Conservation (phyloP, 2,113 vertebrate species). For the Xerus inauris region DNA sequence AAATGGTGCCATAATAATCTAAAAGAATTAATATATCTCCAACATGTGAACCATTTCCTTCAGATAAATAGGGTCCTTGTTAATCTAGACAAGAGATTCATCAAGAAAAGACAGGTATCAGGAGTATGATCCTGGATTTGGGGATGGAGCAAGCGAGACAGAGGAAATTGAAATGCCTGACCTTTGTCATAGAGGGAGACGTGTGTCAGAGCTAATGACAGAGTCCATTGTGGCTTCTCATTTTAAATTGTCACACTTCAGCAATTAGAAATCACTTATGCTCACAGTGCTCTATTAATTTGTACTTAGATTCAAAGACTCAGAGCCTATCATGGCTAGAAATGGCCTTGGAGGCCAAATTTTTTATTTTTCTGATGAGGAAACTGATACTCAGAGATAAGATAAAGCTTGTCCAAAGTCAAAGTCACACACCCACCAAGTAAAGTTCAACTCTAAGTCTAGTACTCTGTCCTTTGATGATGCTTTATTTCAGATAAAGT, state of each 20-base stretch:
- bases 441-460: background rate
- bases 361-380: constrained; percentile 50
- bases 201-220: constrained; percentile 72
- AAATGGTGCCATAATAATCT: constrained; percentile 58
- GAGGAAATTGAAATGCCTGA: constrained; percentile 74
- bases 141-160: background rate
- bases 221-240: constrained; percentile 59
- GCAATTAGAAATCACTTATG: constrained; percentile 76
- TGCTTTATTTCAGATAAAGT: background rate
- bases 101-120: constrained; percentile 45
- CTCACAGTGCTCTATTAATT: constrained; percentile 51
- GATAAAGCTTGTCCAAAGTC: background rate
- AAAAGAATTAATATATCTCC: constrained; percentile 57
- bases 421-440: background rate
- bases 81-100: constrained; percentile 62
- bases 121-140: constrained; percentile 47
- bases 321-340: background rate
- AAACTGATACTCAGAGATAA: constrained; percentile 2
- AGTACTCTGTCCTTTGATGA: background rate
- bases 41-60: constrained; percentile 58
- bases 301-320: constrained; percentile 54
- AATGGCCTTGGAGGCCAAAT: background rate
- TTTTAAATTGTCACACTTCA: constrained; percentile 71
- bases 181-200: constrained; percentile 67
- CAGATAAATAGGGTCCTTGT: constrained; percentile 58